phyloP scores from a whole-genome alignment of 2,888 invertebrate species.

The Cephus rjabovi region DNA sequence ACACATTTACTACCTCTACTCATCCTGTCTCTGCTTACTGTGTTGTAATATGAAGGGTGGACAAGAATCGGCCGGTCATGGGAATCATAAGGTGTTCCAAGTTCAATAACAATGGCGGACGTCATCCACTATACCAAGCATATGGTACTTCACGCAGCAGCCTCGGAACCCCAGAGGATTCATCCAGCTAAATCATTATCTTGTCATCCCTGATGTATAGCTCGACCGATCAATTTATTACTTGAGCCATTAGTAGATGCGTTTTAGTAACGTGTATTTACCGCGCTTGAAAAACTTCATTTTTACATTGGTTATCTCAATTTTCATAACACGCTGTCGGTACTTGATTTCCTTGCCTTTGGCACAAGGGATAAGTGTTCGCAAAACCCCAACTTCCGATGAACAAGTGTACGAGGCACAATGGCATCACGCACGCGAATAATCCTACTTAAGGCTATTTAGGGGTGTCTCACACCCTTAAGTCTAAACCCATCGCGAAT shows the following conservation, averaged over 20 bases:
- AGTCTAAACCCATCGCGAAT: conserved; percentile 37
- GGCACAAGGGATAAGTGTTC: conserved; percentile 22
- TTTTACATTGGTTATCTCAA: background rate
- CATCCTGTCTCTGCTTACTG: background rate
- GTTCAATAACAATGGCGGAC: conserved; percentile 28
- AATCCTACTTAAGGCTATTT: conserved; percentile 54
- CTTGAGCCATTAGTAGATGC: conserved; percentile 3
- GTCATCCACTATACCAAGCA: conserved; percentile 31
- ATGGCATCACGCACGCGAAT: conserved; percentile 27
- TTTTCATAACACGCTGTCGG: background rate
- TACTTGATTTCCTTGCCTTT: conserved; percentile 11
- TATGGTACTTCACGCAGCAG: conserved; percentile 42
- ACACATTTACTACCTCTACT: background rate
- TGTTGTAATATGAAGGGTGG: background rate
- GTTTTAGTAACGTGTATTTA: background rate
- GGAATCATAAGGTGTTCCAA: conserved; percentile 39
- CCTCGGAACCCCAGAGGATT: conserved; percentile 27
- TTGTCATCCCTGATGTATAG: conserved; percentile 46
- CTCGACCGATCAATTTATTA: conserved; percentile 19
- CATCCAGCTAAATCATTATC: conserved; percentile 44
- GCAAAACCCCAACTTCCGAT: conserved; percentile 19
- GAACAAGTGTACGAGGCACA: conserved; percentile 18
- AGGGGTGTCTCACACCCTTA: conserved; percentile 42
- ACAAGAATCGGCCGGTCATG: conserved; percentile 31
- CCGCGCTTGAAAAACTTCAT: background rate